Evolutionary conservation across 2,888 invertebrate genomes (phyloP).

Genomic region (Epistrophella euchroma): DNA sequence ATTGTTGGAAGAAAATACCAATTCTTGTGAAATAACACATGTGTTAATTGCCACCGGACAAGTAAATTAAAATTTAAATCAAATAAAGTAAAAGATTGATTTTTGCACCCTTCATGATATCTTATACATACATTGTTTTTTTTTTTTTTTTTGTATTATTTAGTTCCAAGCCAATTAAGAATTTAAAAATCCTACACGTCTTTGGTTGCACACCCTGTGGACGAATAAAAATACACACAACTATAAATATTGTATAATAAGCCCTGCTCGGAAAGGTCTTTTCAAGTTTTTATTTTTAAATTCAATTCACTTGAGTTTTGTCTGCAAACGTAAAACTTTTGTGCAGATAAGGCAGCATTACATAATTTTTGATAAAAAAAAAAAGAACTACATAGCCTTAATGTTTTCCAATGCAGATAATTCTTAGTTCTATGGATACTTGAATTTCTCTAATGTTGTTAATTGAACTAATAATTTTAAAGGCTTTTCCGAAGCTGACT

Average conservation of each 20-base stretch:
- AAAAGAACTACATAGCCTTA: conserved; percentile 25
- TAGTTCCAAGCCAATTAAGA: conserved; percentile 22
- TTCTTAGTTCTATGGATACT: background rate
- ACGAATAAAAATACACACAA: conserved; percentile 50
- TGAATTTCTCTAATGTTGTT: conserved; percentile 6
- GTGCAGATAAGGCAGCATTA: conserved; percentile 67
- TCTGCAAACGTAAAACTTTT: conserved; percentile 56
- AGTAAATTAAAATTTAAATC: too few relatives aligned
- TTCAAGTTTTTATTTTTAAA: conserved; percentile 2
- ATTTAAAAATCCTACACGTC: conserved; percentile 29
- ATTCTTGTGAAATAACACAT: too few relatives aligned
- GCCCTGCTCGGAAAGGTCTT: conserved; percentile 61
- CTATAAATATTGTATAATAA: conserved; percentile 31
- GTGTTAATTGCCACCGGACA: too few relatives aligned
- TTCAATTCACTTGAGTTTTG: conserved; percentile 39
- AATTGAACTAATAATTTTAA: background rate
- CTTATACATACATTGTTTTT: background rate
- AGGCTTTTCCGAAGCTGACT: conserved; percentile 57
- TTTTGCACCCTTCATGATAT: too few relatives aligned
- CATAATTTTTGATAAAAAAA: conserved; percentile 25
- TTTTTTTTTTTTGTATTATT: too few relatives aligned
- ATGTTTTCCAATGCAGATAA: conserved; percentile 1
- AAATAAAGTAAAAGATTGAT: too few relatives aligned
- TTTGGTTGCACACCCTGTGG: conserved; percentile 28
- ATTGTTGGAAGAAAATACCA: too few relatives aligned